These are phyloP conservation scores for Rambutsinella grinnellia DNA, from an alignment of 2,888 invertebrate species.

Conservation along the genomic window DNA sequence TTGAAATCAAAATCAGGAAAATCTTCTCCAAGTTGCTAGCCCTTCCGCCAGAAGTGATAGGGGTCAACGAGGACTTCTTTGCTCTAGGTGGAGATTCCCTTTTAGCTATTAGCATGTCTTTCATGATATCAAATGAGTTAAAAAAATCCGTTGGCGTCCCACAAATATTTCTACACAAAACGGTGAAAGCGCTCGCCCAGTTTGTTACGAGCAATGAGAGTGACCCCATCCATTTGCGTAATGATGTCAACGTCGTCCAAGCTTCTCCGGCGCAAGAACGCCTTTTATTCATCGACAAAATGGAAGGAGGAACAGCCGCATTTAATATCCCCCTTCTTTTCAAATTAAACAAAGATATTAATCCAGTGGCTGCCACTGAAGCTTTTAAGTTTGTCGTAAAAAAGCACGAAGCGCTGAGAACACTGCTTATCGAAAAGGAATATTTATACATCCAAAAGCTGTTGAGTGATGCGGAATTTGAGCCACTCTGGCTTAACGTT, in stretches of 20 bases:
- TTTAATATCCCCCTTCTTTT: conserved; percentile 7
- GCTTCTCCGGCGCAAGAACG: conserved; percentile 17
- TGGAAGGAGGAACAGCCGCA: conserved; percentile 5
- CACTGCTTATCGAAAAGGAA: neutral
- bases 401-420: conserved; percentile 7
- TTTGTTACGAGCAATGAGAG: neutral
- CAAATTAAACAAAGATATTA: neutral
- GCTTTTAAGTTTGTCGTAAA: neutral
- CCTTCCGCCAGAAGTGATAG: conserved; percentile 8
- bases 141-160: neutral
- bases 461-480: neutral
- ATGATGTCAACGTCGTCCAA: neutral
- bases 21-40: conserved; percentile 20
- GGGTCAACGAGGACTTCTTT: conserved; percentile 31
- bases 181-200: conserved; percentile 10
- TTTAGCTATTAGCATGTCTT: conserved; percentile 3
- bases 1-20: conserved; percentile 5
- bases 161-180: conserved; percentile 20
- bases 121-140: neutral
- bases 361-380: neutral
- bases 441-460: neutral
- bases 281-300: conserved; percentile 9
- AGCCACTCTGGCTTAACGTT: neutral
- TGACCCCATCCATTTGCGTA: too few relatives aligned
- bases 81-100: conserved; percentile 43